Conservation (phyloP, 1,140 invertebrate genomes). For the Drosophila repleta region DNA sequence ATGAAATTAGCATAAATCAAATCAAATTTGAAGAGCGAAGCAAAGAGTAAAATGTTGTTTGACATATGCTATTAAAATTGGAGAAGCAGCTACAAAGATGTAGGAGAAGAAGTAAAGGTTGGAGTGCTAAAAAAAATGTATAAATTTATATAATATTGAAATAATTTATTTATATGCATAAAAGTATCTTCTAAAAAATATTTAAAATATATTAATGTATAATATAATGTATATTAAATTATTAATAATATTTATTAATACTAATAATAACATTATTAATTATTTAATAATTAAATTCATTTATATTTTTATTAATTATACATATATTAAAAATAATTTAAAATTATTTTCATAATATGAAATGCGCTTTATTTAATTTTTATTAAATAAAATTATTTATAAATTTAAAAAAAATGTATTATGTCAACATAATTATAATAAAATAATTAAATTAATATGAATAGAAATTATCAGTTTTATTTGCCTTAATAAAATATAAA, state of each 20-base stretch:
- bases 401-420: background rate
- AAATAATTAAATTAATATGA: background rate
- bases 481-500: too few relatives aligned
- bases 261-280: too few relatives aligned
- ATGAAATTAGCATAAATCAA: slow-evolving; percentile 54
- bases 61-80: slow-evolving; percentile 13
- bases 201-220: background rate
- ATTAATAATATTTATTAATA: too few relatives aligned
- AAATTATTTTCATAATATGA: too few relatives aligned
- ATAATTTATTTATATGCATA: too few relatives aligned
- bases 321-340: background rate
- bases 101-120: background rate
- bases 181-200: too few relatives aligned
- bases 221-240: background rate
- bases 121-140: background rate
- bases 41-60: slow-evolving; percentile 26
- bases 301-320: too few relatives aligned
- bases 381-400: background rate
- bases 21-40: slow-evolving; percentile 37
- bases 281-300: too few relatives aligned
- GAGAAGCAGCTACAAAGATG: background rate
- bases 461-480: too few relatives aligned
- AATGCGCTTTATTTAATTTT: background rate
- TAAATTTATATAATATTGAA: background rate
- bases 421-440: background rate